Conservation (phyloP, 2,113 vertebrate genomes). For the Uria lomvia region DNA sequence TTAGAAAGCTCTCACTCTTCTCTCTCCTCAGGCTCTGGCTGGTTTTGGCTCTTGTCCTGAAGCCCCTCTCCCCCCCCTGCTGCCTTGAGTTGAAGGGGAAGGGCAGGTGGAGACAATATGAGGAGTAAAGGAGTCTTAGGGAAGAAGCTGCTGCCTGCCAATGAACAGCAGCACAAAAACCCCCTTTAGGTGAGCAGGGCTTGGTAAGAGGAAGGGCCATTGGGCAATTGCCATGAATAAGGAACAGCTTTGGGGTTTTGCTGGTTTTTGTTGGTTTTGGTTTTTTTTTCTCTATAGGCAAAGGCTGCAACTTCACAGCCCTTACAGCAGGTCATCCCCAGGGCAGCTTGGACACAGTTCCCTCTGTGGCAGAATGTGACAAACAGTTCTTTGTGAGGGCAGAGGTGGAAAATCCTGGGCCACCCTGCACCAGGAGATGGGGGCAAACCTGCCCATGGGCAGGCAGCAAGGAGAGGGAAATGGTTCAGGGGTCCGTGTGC, state of each 20-base stretch:
- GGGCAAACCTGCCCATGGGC: background rate
- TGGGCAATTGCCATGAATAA: background rate
- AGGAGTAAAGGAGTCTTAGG: background rate
- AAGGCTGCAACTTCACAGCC: background rate
- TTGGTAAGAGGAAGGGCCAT: background rate
- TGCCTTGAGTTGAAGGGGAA: background rate
- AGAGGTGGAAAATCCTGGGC: background rate
- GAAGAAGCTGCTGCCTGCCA: background rate
- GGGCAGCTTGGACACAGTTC: background rate
- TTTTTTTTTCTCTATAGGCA: background rate
- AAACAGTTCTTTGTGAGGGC: background rate
- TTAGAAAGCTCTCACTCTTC: background rate
- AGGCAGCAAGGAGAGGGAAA: background rate
- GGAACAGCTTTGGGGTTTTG: background rate
- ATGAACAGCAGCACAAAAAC: background rate
- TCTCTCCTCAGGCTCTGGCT: background rate
- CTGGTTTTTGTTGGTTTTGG: background rate
- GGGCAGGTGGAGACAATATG: background rate
- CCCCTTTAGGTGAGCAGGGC: background rate
- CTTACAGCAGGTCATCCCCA: background rate
- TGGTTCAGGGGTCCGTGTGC: background rate
- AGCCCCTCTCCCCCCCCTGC: background rate
- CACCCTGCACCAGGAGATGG: background rate
- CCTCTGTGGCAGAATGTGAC: background rate
- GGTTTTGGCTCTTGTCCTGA: background rate